These are phyloP conservation scores for Muscicapa striata DNA, from an alignment of 2,797 vertebrate species.

Conservation along the genomic window DNA sequence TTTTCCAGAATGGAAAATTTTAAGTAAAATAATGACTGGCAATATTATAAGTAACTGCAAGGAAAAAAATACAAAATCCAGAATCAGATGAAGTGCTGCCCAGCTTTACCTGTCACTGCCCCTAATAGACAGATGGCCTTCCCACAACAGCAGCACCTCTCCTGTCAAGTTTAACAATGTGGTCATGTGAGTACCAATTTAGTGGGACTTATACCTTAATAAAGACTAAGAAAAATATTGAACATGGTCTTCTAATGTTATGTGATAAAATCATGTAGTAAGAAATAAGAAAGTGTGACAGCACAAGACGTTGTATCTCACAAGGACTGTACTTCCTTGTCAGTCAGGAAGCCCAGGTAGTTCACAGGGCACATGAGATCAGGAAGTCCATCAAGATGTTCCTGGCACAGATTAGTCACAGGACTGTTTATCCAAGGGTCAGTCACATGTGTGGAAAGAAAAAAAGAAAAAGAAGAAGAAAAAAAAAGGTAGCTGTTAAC, in stretches of 20 bases:
- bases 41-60: background rate
- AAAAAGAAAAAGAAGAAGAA: background rate
- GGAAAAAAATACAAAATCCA: background rate
- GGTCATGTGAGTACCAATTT: background rate
- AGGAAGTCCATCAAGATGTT: constrained; percentile 57
- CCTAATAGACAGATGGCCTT: background rate
- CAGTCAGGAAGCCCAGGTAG: constrained; percentile 8
- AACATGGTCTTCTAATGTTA: background rate
- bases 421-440: constrained; percentile 56
- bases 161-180: background rate
- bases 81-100: background rate
- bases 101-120: background rate
- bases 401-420: constrained; percentile 61
- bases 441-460: constrained; percentile 52
- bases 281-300: constrained; percentile 1
- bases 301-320: background rate
- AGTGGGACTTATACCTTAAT: background rate
- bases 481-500: background rate
- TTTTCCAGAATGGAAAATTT: background rate
- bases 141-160: background rate
- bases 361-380: constrained; percentile 5
- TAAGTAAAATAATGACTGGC: background rate
- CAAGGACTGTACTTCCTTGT: constrained; percentile 1
- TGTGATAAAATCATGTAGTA: background rate
- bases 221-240: constrained; percentile 6